Evolutionary conservation across 1,140 invertebrate species (phyloP).

Genomic region (Drosophila mayri): DNA sequence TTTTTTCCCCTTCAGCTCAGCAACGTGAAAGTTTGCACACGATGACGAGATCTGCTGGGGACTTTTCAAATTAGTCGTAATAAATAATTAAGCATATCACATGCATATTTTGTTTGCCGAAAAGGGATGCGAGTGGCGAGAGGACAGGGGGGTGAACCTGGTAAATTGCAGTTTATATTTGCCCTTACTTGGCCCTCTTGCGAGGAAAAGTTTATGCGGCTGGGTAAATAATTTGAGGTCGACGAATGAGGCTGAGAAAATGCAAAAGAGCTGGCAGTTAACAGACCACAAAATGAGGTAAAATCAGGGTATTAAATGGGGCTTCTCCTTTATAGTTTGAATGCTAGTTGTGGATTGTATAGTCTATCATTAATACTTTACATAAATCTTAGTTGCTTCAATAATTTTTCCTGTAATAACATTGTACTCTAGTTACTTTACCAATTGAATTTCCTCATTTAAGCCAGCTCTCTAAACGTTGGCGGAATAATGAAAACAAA

Average conservation of each 20-base stretch:
- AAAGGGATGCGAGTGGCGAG: background rate
- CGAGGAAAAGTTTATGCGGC: slow-evolving; percentile 42
- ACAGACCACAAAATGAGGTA: slow-evolving; percentile 13
- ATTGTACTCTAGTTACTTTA: background rate
- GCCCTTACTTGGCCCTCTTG: slow-evolving; percentile 13
- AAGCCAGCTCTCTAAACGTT: slow-evolving; percentile 48
- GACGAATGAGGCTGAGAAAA: slow-evolving; percentile 40
- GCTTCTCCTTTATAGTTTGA: background rate
- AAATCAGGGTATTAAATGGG: background rate
- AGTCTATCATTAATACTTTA: background rate
- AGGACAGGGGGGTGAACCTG: background rate
- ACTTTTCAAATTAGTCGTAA: slow-evolving; percentile 81
- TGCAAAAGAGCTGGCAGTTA: slow-evolving; percentile 27
- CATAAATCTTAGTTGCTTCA: background rate
- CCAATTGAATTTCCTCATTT: slow-evolving; percentile 26
- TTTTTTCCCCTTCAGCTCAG: slow-evolving; percentile 22
- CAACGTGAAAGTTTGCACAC: slow-evolving; percentile 51
- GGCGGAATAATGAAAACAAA: slow-evolving; percentile 22
- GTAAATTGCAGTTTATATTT: slow-evolving; percentile 67
- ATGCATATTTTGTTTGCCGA: slow-evolving; percentile 51
- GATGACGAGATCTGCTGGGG: slow-evolving; percentile 40
- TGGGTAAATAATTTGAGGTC: slow-evolving; percentile 52
- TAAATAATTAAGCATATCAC: slow-evolving; percentile 80
- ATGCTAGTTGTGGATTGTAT: background rate
- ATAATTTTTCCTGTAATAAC: background rate